A percentile compares a stretch with the other conserved stretches of the same genome.
Conservation (phyloP, 1,140 invertebrate species). For the Bilobella aurantiaca region DNA sequence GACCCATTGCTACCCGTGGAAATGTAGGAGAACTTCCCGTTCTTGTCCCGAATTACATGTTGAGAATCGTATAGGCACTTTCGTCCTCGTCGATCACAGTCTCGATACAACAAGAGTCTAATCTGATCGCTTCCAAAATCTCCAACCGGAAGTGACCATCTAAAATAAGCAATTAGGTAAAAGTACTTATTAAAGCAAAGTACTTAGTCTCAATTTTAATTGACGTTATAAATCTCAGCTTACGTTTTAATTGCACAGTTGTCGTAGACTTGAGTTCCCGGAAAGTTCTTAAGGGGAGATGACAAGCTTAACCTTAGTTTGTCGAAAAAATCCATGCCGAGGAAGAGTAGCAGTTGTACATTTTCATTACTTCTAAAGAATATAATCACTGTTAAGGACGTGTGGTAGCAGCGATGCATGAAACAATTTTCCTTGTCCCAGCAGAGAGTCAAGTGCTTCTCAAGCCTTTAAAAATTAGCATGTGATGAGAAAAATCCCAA, state of each 20-base stretch:
- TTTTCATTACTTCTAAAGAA: slow-evolving; percentile 1
- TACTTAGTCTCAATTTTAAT: too few species aligned
- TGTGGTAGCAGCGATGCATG: background rate
- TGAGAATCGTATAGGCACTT: slow-evolving; percentile 32
- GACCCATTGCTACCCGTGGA: slow-evolving; percentile 10
- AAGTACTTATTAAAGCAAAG: too few species aligned
- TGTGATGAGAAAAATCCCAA: too few species aligned
- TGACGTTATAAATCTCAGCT: too few species aligned
- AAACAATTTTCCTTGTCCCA: too few species aligned
- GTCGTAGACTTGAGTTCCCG: background rate
- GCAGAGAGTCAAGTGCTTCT: too few species aligned
- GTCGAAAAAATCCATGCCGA: slow-evolving; percentile 18
- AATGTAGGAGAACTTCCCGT: slow-evolving; percentile 21
- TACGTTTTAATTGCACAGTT: background rate
- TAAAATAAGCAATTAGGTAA: background rate
- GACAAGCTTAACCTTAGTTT: slow-evolving; percentile 12
- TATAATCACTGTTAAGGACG: background rate
- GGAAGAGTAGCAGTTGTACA: slow-evolving; percentile 3
- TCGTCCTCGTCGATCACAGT: slow-evolving; percentile 29
- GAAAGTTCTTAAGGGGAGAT: slow-evolving; percentile 12
- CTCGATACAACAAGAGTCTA: slow-evolving; percentile 30
- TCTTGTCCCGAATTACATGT: slow-evolving; percentile 23
- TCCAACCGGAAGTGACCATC: slow-evolving; percentile 10
- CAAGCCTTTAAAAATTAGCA: too few species aligned
- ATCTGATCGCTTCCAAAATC: slow-evolving; percentile 16